Evolutionary conservation across 2,113 vertebrate species (phyloP).

Genomic region (human (Homo sapiens)): DNA sequence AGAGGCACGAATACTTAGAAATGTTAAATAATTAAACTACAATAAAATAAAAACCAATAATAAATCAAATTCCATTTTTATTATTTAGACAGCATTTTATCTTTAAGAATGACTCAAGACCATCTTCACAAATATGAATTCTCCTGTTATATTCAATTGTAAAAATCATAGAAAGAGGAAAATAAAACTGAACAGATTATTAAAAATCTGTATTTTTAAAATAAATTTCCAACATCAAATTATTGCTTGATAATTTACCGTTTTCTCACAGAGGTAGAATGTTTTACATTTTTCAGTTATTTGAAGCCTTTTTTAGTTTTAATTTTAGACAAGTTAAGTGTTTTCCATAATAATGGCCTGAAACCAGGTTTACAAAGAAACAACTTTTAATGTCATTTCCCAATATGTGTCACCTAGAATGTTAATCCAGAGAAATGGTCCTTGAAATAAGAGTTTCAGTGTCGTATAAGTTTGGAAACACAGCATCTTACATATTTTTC

Average conservation of each 20-base stretch:
- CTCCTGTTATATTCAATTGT: not conserved
- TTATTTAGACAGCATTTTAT: not conserved
- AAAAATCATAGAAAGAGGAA: not conserved
- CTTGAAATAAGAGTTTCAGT: not conserved
- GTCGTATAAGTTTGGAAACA: not conserved
- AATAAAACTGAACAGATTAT: not conserved
- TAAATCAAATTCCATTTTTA: not conserved
- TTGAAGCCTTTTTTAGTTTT: not conserved
- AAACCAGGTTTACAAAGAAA: not conserved
- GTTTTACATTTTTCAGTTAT: not conserved
- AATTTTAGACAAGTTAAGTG: not conserved
- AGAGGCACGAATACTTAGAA: not conserved
- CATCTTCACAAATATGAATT: not conserved
- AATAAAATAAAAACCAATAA: not conserved
- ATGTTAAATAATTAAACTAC: not conserved
- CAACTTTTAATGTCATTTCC: not conserved
- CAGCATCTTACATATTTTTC: not conserved
- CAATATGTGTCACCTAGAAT: not conserved
- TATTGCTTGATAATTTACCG: not conserved
- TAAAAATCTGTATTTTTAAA: not conserved
- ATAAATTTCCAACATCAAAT: not conserved
- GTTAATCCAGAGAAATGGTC: not conserved
- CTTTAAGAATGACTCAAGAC: not conserved
- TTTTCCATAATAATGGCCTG: not conserved
- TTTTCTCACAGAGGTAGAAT: not conserved